Conservation (phyloP, 30 jellyfish, hydroid and myxozoan species). For the Pelagia noctiluca region DNA sequence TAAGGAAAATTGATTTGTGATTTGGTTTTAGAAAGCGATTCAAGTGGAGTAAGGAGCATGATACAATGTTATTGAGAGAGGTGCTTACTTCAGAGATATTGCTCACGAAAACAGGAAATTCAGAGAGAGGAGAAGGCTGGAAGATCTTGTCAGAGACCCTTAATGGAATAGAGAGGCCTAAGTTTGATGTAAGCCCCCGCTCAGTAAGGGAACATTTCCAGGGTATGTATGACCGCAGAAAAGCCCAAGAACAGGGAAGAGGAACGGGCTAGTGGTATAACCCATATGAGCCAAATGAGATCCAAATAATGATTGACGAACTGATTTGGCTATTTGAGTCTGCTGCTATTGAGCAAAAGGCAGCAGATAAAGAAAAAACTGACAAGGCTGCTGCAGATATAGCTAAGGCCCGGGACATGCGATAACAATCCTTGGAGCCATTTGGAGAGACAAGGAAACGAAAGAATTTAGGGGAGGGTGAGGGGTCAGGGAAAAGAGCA, state of each 20-base stretch:
- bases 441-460: constrained; percentile 43
- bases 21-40: constrained; percentile 18
- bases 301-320: constrained; percentile 29
- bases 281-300: constrained; percentile 27
- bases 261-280: constrained; percentile 65
- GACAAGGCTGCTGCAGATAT: constrained; percentile 34
- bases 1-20: too few species aligned
- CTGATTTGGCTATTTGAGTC: constrained; percentile 11
- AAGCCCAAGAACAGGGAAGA: constrained; percentile 34
- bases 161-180: not conserved
- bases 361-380: constrained; percentile 8
- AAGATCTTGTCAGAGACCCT: constrained; percentile 29
- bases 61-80: not conserved
- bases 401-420: constrained; percentile 23
- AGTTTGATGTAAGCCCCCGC: constrained; percentile 32
- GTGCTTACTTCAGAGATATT: constrained; percentile 14
- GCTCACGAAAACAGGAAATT: not conserved
- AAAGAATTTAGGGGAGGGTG: not conserved
- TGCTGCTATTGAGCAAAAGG: constrained; percentile 27
- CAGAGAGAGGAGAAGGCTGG: constrained; percentile 42
- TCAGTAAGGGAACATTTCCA: constrained; percentile 43
- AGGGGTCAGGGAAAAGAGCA: not conserved
- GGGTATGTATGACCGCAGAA: constrained; percentile 6
- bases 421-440: constrained; percentile 16
- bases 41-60: constrained; percentile 30